Percentiles rank a stretch among this genome's conserved stretches.
Evolutionary conservation across 2,888 invertebrate genomes (phyloP).

Genomic region (Trisateles emortualis): DNA sequence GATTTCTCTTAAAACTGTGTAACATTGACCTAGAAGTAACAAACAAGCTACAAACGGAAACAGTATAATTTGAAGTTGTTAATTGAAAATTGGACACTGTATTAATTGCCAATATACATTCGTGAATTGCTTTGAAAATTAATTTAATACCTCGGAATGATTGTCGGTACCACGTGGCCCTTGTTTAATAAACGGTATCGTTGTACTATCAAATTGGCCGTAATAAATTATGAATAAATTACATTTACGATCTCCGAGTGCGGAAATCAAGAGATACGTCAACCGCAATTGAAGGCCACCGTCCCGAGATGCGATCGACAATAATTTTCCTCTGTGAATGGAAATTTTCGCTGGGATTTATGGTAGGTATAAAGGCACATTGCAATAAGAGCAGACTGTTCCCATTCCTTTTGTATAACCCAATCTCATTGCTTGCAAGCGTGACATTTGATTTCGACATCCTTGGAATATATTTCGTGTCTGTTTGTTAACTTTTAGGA

Average conservation of each 20-base stretch:
- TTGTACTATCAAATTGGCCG: slow-evolving; percentile 37
- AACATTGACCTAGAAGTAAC: slow-evolving; percentile 4
- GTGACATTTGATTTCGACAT: too few relatives aligned
- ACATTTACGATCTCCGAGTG: slow-evolving; percentile 1
- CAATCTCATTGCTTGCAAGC: too few relatives aligned
- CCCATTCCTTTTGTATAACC: too few relatives aligned
- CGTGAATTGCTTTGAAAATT: slow-evolving; percentile 45
- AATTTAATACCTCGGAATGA: slow-evolving; percentile 41
- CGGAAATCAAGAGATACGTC: slow-evolving; percentile 3
- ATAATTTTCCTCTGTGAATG: neutral
- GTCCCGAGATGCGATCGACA: neutral
- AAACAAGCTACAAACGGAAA: slow-evolving; percentile 9
- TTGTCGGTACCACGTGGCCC: slow-evolving; percentile 39
- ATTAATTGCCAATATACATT: slow-evolving; percentile 37
- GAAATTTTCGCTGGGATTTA: neutral
- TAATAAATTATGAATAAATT: slow-evolving; percentile 31
- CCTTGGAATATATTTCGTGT: too few relatives aligned
- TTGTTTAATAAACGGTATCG: slow-evolving; percentile 31
- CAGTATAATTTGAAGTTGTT: slow-evolving; percentile 29
- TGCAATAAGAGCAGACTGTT: too few relatives aligned
- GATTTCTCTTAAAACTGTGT: too few relatives aligned
- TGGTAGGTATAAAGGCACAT: too few relatives aligned
- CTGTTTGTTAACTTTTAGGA: too few relatives aligned
- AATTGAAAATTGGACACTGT: slow-evolving; percentile 29
- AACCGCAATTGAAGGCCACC: neutral